Conservation (phyloP, 2,888 invertebrate genomes). For the Agrilus cyanescens region DNA sequence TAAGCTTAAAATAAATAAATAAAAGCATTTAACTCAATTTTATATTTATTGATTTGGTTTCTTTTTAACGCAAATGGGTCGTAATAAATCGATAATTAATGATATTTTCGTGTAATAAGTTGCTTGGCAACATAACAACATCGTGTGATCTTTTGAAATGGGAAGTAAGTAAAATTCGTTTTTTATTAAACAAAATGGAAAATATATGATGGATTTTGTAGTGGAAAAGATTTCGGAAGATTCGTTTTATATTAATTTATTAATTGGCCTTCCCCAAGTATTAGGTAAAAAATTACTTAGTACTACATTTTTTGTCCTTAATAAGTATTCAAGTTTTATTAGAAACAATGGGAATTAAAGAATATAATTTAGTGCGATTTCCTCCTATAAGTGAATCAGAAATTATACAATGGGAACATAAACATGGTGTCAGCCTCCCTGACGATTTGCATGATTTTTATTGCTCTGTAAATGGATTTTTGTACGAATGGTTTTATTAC, state of each 20-base stretch:
- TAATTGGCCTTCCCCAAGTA: slow-evolving; percentile 52
- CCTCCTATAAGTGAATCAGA: slow-evolving; percentile 56
- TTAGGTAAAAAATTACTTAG: slow-evolving; percentile 36
- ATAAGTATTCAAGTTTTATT: not conserved
- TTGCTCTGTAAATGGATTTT: slow-evolving; percentile 69
- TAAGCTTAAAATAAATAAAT: too few species aligned
- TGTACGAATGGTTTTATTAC: slow-evolving; percentile 68
- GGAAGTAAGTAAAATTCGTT: too few species aligned
- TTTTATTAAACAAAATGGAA: too few species aligned
- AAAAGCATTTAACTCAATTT: too few species aligned
- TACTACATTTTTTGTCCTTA: not conserved
- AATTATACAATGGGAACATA: slow-evolving; percentile 69
- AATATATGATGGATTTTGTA: slow-evolving; percentile 47
- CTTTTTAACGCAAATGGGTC: not conserved
- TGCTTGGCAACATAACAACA: not conserved
- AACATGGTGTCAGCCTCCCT: slow-evolving; percentile 62
- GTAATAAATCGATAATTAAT: not conserved
- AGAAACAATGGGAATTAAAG: slow-evolving; percentile 48
- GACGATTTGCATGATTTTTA: slow-evolving; percentile 75
- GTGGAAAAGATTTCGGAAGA: slow-evolving; percentile 61
- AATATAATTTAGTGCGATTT: slow-evolving; percentile 55
- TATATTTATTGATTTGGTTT: not conserved
- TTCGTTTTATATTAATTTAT: slow-evolving; percentile 62
- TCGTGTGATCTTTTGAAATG: too few species aligned
- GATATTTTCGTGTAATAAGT: not conserved